These are phyloP conservation scores for Diplodus sargus DNA, from an alignment of 2,797 vertebrate species.

Conservation along the genomic window DNA sequence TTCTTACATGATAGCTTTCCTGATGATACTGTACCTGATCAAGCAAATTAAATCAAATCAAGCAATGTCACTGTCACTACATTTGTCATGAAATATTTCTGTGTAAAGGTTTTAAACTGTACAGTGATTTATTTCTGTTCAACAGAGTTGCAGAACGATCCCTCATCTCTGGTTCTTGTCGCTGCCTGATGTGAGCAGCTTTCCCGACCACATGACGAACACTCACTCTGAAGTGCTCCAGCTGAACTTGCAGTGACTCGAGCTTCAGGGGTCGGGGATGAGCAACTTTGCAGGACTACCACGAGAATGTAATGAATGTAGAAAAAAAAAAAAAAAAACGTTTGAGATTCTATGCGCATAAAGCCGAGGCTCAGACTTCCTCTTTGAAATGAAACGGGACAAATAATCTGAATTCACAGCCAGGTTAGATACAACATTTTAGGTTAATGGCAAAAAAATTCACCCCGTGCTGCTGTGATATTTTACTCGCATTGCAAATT, in stretches of 20 bases:
- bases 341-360: constrained; percentile 35
- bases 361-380: constrained; percentile 29
- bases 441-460: constrained; percentile 19
- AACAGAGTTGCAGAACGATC: not conserved
- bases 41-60: too few species aligned
- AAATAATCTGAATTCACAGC: constrained; percentile 47
- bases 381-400: constrained; percentile 53
- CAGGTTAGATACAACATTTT: constrained; percentile 29
- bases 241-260: constrained; percentile 42
- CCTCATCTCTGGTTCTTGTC: not conserved
- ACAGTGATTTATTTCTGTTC: not conserved
- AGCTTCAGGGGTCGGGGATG: constrained; percentile 15
- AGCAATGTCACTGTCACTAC: not conserved
- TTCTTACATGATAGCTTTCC: not conserved
- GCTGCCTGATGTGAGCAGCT: not conserved
- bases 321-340: not conserved
- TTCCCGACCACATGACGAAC: not conserved
- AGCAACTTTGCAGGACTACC: constrained; percentile 9
- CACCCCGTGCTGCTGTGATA: constrained; percentile 11
- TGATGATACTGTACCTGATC: not conserved
- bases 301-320: constrained; percentile 39
- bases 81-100: not conserved
- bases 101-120: constrained; percentile 4
- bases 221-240: not conserved
- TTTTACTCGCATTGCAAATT: constrained; percentile 2